Evolutionary conservation across 30 jellyfish, hydroid and myxozoan genomes (phyloP).

Genomic region (Calvadosia cruxmelitensis): DNA sequence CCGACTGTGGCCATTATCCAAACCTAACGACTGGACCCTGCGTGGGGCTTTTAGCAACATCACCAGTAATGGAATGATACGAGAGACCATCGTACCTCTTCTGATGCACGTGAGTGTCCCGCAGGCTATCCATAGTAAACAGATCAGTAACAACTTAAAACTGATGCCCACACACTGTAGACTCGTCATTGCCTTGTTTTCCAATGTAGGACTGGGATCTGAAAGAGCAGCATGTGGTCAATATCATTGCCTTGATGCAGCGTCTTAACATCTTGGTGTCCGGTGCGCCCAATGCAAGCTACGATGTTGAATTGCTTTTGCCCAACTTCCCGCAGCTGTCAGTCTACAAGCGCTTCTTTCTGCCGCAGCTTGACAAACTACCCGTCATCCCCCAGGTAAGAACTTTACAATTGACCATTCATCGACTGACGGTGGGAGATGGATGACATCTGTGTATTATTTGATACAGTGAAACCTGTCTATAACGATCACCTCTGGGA

Average conservation of each 20-base stretch:
- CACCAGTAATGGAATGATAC: slow-evolving; percentile 73
- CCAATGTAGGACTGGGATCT: slow-evolving; percentile 49
- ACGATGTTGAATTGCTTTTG: slow-evolving; percentile 83
- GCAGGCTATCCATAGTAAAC: neutral
- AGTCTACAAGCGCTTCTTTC: slow-evolving; percentile 64
- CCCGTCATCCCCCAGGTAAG: slow-evolving; percentile 93
- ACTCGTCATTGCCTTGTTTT: neutral
- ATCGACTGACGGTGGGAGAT: too few relatives aligned
- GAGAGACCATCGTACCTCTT: slow-evolving; percentile 83
- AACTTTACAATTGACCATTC: too few relatives aligned
- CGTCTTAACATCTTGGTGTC: slow-evolving; percentile 49
- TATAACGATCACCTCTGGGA: too few relatives aligned
- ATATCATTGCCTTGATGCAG: slow-evolving; percentile 52
- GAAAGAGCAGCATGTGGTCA: slow-evolving; percentile 54
- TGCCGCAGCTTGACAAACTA: slow-evolving; percentile 86
- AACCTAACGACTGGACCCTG: slow-evolving; percentile 97
- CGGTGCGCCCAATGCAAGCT: slow-evolving; percentile 93
- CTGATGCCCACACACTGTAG: neutral
- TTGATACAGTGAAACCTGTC: too few relatives aligned
- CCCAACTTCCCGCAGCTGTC: slow-evolving; percentile 74
- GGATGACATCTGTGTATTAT: too few relatives aligned
- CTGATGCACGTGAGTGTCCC: slow-evolving; percentile 46
- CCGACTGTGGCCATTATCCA: slow-evolving; percentile 69
- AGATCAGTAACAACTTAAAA: neutral
- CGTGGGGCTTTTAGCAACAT: slow-evolving; percentile 78